Percentiles rank a stretch among this genome's conserved stretches.
Conservation (phyloP, 1,140 invertebrate species). For the Bicyclus anynana region DNA sequence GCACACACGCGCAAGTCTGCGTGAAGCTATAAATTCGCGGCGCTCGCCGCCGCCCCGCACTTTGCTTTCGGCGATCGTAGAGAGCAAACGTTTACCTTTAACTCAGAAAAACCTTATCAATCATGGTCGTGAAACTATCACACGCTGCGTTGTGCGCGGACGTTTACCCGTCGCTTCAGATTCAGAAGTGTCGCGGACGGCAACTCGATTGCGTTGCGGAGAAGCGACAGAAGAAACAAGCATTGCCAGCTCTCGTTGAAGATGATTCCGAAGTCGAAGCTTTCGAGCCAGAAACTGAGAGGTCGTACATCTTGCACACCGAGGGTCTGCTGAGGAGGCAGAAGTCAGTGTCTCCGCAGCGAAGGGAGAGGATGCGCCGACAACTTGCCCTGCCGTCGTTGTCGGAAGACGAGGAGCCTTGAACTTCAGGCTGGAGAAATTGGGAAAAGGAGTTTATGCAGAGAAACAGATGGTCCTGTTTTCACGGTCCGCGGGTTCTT, state of each 20-base stretch:
- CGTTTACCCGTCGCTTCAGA: conserved; percentile 55
- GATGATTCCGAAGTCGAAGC: conserved; percentile 63
- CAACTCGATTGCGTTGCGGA: conserved; percentile 43
- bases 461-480: conserved; percentile 28
- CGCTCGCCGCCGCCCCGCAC: conserved; percentile 47
- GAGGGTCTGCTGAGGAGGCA: conserved; percentile 54
- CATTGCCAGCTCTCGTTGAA: conserved; percentile 61
- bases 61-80: conserved; percentile 43
- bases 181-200: conserved; percentile 44
- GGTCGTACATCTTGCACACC: conserved; percentile 43
- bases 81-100: conserved; percentile 38
- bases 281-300: conserved; percentile 45
- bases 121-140: conserved; percentile 71
- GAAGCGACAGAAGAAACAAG: conserved; percentile 49
- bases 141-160: conserved; percentile 57
- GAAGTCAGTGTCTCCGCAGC: conserved; percentile 61
- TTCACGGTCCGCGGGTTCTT: conserved; percentile 18
- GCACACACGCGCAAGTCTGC: conserved; percentile 40
- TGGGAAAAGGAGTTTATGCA: conserved; percentile 52
- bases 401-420: conserved; percentile 70
- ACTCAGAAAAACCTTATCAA: conserved; percentile 34
- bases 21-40: conserved; percentile 53
- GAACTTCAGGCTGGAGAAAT: conserved; percentile 31
- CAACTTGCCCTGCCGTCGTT: conserved; percentile 61
- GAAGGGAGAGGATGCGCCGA: conserved; percentile 51